Percentiles rank a stretch among this genome's conserved stretches.
Evolutionary conservation across 2,888 invertebrate genomes (phyloP).

Genomic region (Cyaniris semiargus): DNA sequence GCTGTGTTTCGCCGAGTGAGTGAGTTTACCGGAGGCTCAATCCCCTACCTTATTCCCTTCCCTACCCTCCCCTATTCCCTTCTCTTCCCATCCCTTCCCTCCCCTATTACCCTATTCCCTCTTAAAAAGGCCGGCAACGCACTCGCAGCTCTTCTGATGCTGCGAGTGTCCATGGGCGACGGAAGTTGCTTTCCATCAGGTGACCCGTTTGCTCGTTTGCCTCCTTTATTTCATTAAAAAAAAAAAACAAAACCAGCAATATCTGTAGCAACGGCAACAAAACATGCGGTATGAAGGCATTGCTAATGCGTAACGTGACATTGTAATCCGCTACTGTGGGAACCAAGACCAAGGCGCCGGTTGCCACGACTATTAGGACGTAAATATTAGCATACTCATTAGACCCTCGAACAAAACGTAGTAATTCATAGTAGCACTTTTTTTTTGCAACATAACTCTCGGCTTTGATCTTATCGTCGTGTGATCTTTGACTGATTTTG

Average conservation of each 20-base stretch:
- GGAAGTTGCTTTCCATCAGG: too few species aligned
- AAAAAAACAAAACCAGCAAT: neutral
- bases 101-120: too few species aligned
- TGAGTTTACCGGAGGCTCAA: too few species aligned
- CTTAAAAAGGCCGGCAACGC: too few species aligned
- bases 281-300: constrained; percentile 29
- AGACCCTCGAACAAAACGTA: constrained; percentile 7
- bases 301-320: constrained; percentile 31
- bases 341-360: constrained; percentile 33
- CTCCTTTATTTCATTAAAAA: too few species aligned
- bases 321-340: constrained; percentile 31
- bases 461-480: neutral
- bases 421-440: neutral
- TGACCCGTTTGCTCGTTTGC: too few species aligned
- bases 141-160: too few species aligned
- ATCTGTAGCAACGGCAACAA: constrained; percentile 4
- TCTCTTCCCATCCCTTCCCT: too few species aligned
- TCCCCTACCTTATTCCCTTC: too few species aligned
- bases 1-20: too few species aligned
- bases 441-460: neutral
- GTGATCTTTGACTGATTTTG: neutral
- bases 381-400: constrained; percentile 21
- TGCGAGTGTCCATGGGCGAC: too few species aligned
- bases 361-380: constrained; percentile 24
- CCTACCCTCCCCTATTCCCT: too few species aligned